A percentile compares a stretch with the other conserved stretches of the same genome.
These are phyloP conservation scores for Nephila pilipes DNA, from an alignment of 1,140 invertebrate species.

Conservation along the genomic window DNA sequence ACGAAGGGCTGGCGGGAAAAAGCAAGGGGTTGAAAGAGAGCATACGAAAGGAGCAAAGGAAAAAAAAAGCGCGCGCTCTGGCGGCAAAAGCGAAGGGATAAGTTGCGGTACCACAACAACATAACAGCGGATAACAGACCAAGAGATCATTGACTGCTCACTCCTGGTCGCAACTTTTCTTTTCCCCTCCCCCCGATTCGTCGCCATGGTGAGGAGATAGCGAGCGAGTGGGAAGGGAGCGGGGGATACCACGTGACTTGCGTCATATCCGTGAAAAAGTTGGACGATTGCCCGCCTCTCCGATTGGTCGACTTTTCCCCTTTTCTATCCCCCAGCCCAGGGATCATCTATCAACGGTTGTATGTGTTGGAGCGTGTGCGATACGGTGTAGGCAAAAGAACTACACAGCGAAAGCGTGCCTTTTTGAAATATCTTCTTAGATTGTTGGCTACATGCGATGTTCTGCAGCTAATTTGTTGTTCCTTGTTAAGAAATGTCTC, in stretches of 20 bases:
- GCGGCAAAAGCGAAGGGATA: not conserved
- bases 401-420: constrained; percentile 1
- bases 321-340: not conserved
- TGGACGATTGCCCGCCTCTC: constrained; percentile 67
- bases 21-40: not conserved
- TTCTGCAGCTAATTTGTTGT: not conserved
- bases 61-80: constrained; percentile 23
- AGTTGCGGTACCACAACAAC: constrained; percentile 37
- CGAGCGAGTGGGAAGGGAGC: not conserved
- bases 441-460: constrained; percentile 11
- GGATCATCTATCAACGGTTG: constrained; percentile 52
- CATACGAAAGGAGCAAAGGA: not conserved
- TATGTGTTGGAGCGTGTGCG: constrained; percentile 57
- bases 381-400: constrained; percentile 45
- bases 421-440: not conserved
- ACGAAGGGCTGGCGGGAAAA: not conserved
- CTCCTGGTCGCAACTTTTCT: constrained; percentile 69
- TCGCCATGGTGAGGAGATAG: constrained; percentile 55
- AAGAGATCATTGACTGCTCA: constrained; percentile 64
- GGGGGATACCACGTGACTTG: constrained; percentile 62
- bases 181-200: constrained; percentile 39
- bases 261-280: constrained; percentile 74
- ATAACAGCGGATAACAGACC: constrained; percentile 1
- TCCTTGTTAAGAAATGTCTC: not conserved
- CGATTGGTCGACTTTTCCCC: constrained; percentile 31